Conservation (phyloP, 1,140 invertebrate genomes). For the Drosophila santomea region DNA sequence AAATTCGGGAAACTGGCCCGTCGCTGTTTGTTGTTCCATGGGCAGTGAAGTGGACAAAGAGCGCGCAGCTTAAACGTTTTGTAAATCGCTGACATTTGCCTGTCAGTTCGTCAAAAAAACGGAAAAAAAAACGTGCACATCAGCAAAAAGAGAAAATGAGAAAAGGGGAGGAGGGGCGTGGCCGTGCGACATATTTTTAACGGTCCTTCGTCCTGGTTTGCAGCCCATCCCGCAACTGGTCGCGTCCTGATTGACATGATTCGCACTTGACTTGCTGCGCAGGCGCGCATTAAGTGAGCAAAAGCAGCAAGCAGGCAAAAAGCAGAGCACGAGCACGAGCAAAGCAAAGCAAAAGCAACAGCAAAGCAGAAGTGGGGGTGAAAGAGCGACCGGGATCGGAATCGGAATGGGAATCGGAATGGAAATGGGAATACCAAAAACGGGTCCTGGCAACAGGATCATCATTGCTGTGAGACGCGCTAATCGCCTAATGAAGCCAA, state of each 20-base stretch:
- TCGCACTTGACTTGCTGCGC: slow-evolving; percentile 80
- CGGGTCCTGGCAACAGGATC: slow-evolving; percentile 30
- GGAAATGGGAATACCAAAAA: slow-evolving; percentile 1
- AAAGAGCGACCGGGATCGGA: slow-evolving; percentile 18
- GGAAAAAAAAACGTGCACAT: neutral
- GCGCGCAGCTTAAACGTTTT: slow-evolving; percentile 72
- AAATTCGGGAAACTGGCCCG: slow-evolving; percentile 11
- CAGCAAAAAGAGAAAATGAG: neutral
- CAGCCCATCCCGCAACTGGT: slow-evolving; percentile 22
- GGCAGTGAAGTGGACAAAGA: slow-evolving; percentile 75
- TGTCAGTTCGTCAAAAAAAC: slow-evolving; percentile 64
- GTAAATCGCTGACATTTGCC: slow-evolving; percentile 78
- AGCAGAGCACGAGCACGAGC: slow-evolving; percentile 4
- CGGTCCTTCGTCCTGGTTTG: slow-evolving; percentile 26
- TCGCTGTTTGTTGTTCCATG: slow-evolving; percentile 57
- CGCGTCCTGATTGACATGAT: slow-evolving; percentile 72
- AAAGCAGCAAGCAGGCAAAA: slow-evolving; percentile 22
- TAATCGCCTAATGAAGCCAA: slow-evolving; percentile 81
- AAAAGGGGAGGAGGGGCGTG: slow-evolving; percentile 26
- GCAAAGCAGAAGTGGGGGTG: neutral
- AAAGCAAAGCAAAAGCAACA: neutral
- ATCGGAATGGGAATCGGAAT: neutral
- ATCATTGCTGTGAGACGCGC: slow-evolving; percentile 40
- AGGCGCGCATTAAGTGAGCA: slow-evolving; percentile 63
- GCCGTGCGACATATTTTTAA: slow-evolving; percentile 53